Percentiles rank a stretch among this genome's conserved stretches.
Conservation (phyloP, 2,797 vertebrate genomes). For the Choloepus didactylus region DNA sequence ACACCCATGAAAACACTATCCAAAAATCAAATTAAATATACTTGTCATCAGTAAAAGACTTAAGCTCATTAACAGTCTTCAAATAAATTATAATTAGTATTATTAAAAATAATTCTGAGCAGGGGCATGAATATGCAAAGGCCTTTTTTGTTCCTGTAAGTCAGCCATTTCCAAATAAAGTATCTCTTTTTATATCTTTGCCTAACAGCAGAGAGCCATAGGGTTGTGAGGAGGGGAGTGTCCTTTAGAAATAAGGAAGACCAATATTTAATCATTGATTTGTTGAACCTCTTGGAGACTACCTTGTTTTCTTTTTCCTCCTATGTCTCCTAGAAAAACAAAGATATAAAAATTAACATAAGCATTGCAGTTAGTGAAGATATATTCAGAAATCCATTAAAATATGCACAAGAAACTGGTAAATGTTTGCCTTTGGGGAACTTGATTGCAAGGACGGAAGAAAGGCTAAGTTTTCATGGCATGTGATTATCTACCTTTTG, state of each 20-base stretch:
- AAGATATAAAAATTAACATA: not conserved
- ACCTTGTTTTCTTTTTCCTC: not conserved
- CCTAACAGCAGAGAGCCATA: not conserved
- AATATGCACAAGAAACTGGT: not conserved
- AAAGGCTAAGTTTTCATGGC: not conserved
- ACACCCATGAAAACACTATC: not conserved
- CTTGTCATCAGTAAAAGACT: not conserved
- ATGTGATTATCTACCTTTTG: not conserved
- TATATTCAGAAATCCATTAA: not conserved
- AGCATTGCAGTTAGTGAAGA: not conserved
- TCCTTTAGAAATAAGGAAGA: not conserved
- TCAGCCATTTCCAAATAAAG: not conserved
- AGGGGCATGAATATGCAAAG: not conserved
- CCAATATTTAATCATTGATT: not conserved
- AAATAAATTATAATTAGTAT: constrained; percentile 18
- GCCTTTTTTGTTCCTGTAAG: not conserved
- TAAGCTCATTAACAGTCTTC: not conserved
- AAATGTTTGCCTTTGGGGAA: not conserved
- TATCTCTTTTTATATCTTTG: not conserved
- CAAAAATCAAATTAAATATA: not conserved
- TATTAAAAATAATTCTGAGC: constrained; percentile 42
- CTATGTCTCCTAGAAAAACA: not conserved
- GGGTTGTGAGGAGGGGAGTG: not conserved
- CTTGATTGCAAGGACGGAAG: not conserved
- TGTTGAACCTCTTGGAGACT: not conserved